Base-by-base conservation (phyloP, 2,888 invertebrate genomes). In the Polylopha cassiicola region DNA sequence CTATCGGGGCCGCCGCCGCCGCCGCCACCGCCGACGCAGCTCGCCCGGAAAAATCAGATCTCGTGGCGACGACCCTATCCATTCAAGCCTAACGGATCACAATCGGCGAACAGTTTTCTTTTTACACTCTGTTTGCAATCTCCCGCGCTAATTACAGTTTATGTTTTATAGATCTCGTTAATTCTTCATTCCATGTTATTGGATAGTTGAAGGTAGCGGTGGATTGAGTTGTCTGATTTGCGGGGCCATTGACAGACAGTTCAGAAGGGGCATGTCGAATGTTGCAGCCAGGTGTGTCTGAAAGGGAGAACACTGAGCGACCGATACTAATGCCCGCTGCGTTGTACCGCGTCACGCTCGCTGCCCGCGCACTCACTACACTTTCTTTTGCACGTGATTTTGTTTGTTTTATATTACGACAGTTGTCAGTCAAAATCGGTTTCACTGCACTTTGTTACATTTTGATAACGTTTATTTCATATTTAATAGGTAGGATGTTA, bases 361-460 rank as follows among this genome's bases (percentile, higher is more conserved):
- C 53, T 70, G 71, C 55, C 46, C 64, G 59, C 61, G 54, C 53
- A 52, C 58, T 39, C 63, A 60, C 62, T 57, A 61, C 78, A 82
- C 81, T 84, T 84, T 81, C 81, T 78, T 81, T 73, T 73, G 66
- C 70, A 73, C 69, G 66, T 72, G 65, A 75, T 68, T 73, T 66
- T 71, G 68, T 72, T 73, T 66, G 52, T 64, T 65, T 68, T 66
- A 39, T 18, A 10, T 22, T 21, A 27, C 18, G 24, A n/a, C n/a
- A 11, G 30, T 36, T 14, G 22, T 31, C 27, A 37, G 22, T 37
- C 17, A 20, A 37, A 42, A 31, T 31, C 30, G 8, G 31, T 42
- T 37, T 28, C 17, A 37, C 31, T 42, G 11, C 11, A 13, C 10
- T 27, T 9, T n/a, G 10, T 3, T 42, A 1, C 4, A 22, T 1